phyloP scores from a whole-genome alignment of 2,797 vertebrate genomes.

The Enoplosus armatus region DNA sequence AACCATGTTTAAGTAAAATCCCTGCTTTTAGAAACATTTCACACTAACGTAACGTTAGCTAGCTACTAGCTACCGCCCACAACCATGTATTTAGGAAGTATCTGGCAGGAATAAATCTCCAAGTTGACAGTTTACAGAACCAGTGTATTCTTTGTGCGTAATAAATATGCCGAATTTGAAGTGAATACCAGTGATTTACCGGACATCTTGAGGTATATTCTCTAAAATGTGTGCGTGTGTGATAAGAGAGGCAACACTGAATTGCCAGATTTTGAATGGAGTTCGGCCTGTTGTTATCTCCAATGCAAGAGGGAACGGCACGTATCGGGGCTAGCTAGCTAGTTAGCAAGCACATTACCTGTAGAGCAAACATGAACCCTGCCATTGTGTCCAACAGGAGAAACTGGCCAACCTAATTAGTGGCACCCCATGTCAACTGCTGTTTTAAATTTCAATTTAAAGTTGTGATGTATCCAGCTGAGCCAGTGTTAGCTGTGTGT shows the following conservation, averaged over 20 bases:
- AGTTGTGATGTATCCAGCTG: neutral
- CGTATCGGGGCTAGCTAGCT: slow-evolving; percentile 57
- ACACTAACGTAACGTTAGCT: slow-evolving; percentile 25
- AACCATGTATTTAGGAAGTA: slow-evolving; percentile 20
- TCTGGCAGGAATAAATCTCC: neutral
- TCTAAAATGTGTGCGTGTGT: neutral
- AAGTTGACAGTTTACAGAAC: slow-evolving; percentile 31
- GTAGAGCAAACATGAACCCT: slow-evolving; percentile 44
- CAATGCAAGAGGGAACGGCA: slow-evolving; percentile 27
- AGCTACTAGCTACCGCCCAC: slow-evolving; percentile 62
- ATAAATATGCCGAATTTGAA: neutral
- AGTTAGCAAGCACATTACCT: slow-evolving; percentile 64
- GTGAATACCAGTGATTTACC: accelerated
- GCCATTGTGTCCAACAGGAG: slow-evolving; percentile 4
- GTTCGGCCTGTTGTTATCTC: slow-evolving; percentile 45
- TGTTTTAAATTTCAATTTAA: neutral
- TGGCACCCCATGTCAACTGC: accelerated
- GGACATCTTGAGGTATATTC: accelerated
- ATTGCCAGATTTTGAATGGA: slow-evolving; percentile 52
- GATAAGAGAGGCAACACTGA: neutral
- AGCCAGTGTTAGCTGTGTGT: slow-evolving; percentile 21
- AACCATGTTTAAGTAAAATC: neutral
- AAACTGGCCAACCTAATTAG: neutral
- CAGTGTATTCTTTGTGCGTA: neutral
- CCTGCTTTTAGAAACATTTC: neutral